Base-by-base conservation (phyloP, 1,140 invertebrate genomes). In the Pseudoatta argentina region DNA sequence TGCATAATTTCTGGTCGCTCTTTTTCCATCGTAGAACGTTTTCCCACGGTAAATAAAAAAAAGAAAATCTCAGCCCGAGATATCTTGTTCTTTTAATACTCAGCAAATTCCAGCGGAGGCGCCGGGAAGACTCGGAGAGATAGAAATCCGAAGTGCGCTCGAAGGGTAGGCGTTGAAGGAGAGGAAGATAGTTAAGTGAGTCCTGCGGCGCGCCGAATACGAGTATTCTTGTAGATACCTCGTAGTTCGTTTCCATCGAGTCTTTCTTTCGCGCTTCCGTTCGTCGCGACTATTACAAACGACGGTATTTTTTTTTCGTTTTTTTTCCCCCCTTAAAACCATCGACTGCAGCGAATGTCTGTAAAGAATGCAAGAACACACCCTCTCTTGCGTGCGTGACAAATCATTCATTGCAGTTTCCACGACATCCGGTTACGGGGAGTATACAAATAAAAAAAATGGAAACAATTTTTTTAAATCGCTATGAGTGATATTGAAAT, bases 11-110 rank as follows among this genome's bases (percentile, higher is more conserved):
- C 39, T 14, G 44, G 24, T n/a, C 34, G 34, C 24, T 71, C 66
- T 21, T 48, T 27, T 24, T 34, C n/a, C 64, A 44, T 21, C 53
- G 34, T n/a, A 21, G 18, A 73, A 27, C 67, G 69, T 72, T 82
- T 83, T 75, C 79, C 30, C 53, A 14, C 18, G 67, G 24, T 75
- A 83, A 83, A 83, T 83, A 83, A 83, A 83, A 24, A 18, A 27
- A n/a, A 44, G 27, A 44, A n/a, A n/a, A n/a, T n/a, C n/a, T n/a
- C 30, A 14, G 24, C 55, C 14, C 57, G 39, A 57, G 69, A 75
- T 83, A 61, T 83, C 79, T 83, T 83, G 79, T 75, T 83, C 69
- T 83, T 83, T 83, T 83, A 75, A 73, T 83, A 75, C 79, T 30
- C 79, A 55, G 69, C 39, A 63, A 83, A 83, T 83, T 83, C 69